Base-by-base conservation (phyloP, 2,797 vertebrate genomes). In the Phrynocephalus guinanensis region DNA sequence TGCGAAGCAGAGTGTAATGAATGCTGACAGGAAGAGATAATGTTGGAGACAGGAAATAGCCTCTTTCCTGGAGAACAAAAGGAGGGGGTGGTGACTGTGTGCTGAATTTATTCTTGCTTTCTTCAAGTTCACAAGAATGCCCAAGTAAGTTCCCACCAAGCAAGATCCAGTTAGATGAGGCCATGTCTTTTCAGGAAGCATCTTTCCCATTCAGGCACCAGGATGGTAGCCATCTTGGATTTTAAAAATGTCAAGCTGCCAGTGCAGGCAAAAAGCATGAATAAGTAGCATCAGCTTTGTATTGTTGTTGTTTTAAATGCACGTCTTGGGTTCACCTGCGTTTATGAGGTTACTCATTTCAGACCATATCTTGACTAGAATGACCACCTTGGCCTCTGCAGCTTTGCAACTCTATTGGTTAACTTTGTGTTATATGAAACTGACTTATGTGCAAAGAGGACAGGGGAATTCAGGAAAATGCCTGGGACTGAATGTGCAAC, bases 1-100 rank as follows among this genome's bases (percentile, higher is more conserved):
- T 89, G 85, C 91, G 78, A 92, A 87, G 91, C 77, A 90, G 87
- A 87, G 91, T 82, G 70, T 91, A 70, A 80, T 92, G 94, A 93
- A 92, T 88, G 77, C 91, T 94, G 95, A 90, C 90, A 56, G 95
- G 96, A 95, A 94, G 94, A 44, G 95, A 96, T 96, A 97, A 94
- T 94, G 91, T 96, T 72, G 89, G 79, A 67, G 82, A 92, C 94
- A 96, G 96, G 97, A 97, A 97, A 93, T 92, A 33, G 94, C 91
- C 92, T 92, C 79, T 91, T 95, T 93, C 50, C 84, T 92, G 92
- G 87, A 94, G 95, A 96, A 95, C 96, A 95, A 96, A 95, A 94
- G 90, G 63, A 90, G 91, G 93, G 79, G 87, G 78, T 5, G 68
- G 89, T 88, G 92, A 84, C 75, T 85, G 1, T 56, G 28, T 94